Conservation (phyloP, 2,888 invertebrate genomes). For the Drosophila buzzatii region DNA sequence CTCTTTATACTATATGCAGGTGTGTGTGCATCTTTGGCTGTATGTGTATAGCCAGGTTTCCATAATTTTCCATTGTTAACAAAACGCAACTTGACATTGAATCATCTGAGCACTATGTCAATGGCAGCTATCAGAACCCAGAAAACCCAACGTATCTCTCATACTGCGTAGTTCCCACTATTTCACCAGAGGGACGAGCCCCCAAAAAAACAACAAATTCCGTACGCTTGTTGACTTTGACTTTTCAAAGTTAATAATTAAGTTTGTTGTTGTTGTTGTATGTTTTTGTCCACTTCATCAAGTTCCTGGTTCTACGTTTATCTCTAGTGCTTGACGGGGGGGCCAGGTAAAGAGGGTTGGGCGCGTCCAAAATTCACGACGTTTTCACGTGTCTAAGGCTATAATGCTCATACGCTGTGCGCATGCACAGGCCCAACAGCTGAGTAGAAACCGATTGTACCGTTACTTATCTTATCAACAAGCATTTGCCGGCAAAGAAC, state of each 20-base stretch:
- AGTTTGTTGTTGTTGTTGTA: not conserved
- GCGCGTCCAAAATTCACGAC: slow-evolving; percentile 61
- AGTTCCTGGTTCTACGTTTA: slow-evolving; percentile 16
- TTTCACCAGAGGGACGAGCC: slow-evolving; percentile 77
- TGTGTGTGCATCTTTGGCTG: slow-evolving; percentile 29
- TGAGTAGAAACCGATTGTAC: slow-evolving; percentile 47
- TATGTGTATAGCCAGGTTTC: slow-evolving; percentile 17
- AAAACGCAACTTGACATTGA: slow-evolving; percentile 55
- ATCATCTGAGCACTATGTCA: slow-evolving; percentile 11
- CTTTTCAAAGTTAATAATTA: slow-evolving; percentile 12
- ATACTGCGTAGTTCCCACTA: slow-evolving; percentile 34
- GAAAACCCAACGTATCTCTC: slow-evolving; percentile 2
- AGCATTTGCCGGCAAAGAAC: slow-evolving; percentile 6
- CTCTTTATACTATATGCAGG: not conserved
- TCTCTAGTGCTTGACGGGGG: slow-evolving; percentile 35
- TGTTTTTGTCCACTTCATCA: slow-evolving; percentile 7
- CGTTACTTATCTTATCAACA: slow-evolving; percentile 66
- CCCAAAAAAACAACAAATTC: slow-evolving; percentile 53
- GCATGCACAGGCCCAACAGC: slow-evolving; percentile 58
- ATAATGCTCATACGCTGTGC: slow-evolving; percentile 46
- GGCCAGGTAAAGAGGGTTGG: not conserved
- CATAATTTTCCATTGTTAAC: slow-evolving; percentile 34
- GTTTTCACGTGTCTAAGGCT: slow-evolving; percentile 60
- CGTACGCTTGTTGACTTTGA: slow-evolving; percentile 27
- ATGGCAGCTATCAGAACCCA: not conserved